Base-by-base conservation (phyloP, 53 echinoderm and acorn worm species). In the Temnopleurus reevesii region DNA sequence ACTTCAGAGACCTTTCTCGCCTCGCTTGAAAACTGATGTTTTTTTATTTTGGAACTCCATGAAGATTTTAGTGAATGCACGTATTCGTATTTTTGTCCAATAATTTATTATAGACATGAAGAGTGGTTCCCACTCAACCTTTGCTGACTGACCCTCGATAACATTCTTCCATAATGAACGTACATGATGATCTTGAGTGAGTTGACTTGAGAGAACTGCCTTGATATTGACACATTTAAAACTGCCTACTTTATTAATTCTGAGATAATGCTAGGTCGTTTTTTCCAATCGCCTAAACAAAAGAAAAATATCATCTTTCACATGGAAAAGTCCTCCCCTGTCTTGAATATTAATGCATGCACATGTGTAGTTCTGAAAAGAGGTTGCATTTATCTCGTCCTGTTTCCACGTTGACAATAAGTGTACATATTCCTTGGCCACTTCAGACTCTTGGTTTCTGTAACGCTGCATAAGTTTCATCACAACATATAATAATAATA, bases 321-420 rank as follows among this genome's bases (percentile, higher is more conserved):
- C 77, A 44, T 45, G 45, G n/a, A 77, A 77, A 10, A 77, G 45
- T 1, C 77, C 77, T 18, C 77, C 77, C 21, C 77, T 76, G 45
- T 76, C 77, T 29, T 77, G 45, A n/a, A 77, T 77, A 45, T 77
- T 77, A n/a, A 77, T 77, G 43, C 77, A 77, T 3, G 33, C 8
- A 8, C 43, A 19, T 77, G 45, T 77, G 41, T 77, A 77, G 19
- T 44, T 77, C 13, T 19, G 44, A n/a, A 76, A 76, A 4, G 38
- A 36, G 4, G 9, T 36, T 36, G 77, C 12, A 9, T 35, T 2
- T 8, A 76, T 43, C 0, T 44, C 77, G 23, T 77, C 45, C 10
- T 36, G 19, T 18, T 44, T 77, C 77, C 77, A 77, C 0, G 77
- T 19, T 8, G 38, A 6, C 77, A 77, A 44, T n/a, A 77, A 77